These are phyloP conservation scores for Prunella himalayana DNA, from an alignment of 2,113 vertebrate genomes.

Conservation along the genomic window DNA sequence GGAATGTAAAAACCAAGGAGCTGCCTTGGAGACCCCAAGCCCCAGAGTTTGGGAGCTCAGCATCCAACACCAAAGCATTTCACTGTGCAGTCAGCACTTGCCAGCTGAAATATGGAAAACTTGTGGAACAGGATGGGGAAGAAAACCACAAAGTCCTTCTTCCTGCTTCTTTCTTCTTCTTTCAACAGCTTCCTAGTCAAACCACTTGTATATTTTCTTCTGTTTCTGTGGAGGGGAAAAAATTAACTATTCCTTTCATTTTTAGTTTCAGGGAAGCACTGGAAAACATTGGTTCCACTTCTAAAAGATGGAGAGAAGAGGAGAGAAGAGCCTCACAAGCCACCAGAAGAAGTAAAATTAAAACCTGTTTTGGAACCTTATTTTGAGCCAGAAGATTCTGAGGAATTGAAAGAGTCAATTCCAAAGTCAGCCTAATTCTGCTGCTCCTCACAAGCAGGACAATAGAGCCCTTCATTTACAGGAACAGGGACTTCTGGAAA, in stretches of 20 bases:
- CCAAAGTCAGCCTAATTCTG: slow-evolving; percentile 53
- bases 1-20: background rate
- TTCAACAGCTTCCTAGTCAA: background rate
- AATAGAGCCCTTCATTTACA: background rate
- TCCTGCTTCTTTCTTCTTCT: background rate
- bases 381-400: slow-evolving; percentile 64
- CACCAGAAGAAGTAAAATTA: slow-evolving; percentile 66
- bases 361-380: slow-evolving; percentile 65
- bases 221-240: background rate
- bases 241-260: background rate
- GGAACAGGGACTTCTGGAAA: background rate
- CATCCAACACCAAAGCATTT: background rate
- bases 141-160: background rate
- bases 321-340: slow-evolving; percentile 61
- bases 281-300: slow-evolving; percentile 78
- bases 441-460: background rate
- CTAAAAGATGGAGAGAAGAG: slow-evolving; percentile 69
- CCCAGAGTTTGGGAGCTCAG: background rate
- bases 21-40: background rate
- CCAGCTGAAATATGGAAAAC: background rate
- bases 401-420: slow-evolving; percentile 56
- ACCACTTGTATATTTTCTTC: background rate
- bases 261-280: slow-evolving; percentile 75
- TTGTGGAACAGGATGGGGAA: background rate
- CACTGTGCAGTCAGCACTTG: background rate